These are phyloP conservation scores for Coracopsis vasa DNA, from an alignment of 2,113 vertebrate species.

Conservation along the genomic window DNA sequence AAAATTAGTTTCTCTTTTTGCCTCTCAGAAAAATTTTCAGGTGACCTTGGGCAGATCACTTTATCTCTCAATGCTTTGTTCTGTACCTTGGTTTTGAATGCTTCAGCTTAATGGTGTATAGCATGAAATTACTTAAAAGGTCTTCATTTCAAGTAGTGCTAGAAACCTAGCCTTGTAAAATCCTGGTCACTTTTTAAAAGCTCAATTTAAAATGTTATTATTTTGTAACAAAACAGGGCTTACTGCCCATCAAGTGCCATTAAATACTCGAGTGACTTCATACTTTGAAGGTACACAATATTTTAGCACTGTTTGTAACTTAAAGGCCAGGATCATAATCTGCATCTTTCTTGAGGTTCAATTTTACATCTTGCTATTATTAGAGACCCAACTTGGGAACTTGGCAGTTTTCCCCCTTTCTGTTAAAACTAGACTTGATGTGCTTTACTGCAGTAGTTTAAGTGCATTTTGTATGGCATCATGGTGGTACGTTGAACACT, in stretches of 20 bases:
- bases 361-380: background rate
- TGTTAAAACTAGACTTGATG: background rate
- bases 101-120: background rate
- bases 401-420: background rate
- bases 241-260: background rate
- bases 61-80: background rate
- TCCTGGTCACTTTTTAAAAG: background rate
- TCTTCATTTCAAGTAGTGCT: background rate
- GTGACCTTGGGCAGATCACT: background rate
- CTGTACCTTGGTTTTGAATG: background rate
- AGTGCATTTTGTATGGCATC: background rate
- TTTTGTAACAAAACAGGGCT: background rate
- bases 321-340: background rate
- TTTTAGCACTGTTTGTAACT: background rate
- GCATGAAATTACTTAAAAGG: background rate
- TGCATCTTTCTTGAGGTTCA: background rate
- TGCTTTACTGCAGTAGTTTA: background rate
- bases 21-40: background rate
- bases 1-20: background rate
- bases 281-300: background rate
- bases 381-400: background rate
- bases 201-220: background rate
- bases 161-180: background rate
- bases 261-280: background rate
- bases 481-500: background rate